Conservation (phyloP, 2,797 vertebrate species). For the Aulostomus chinensis region DNA sequence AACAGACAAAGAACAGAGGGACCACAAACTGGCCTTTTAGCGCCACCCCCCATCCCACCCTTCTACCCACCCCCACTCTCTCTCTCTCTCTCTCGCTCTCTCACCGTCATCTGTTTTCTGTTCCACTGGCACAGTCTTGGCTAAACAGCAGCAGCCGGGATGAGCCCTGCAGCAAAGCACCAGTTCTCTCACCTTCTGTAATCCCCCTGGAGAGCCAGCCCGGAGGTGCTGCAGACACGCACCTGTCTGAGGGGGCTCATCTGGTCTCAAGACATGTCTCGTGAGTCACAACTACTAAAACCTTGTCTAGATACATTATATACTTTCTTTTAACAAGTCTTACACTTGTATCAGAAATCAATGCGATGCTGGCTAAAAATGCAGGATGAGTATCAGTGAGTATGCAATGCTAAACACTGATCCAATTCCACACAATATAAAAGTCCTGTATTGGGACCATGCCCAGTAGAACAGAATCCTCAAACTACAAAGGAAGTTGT, state of each 20-base stretch:
- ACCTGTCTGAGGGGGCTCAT: slow-evolving; percentile 62
- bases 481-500: too few species aligned
- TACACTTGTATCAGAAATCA: too few species aligned
- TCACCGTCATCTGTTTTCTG: slow-evolving; percentile 76
- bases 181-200: slow-evolving; percentile 67
- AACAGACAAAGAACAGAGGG: slow-evolving; percentile 69
- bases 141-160: slow-evolving; percentile 72
- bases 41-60: slow-evolving; percentile 5
- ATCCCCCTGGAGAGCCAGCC: slow-evolving; percentile 55
- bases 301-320: too few species aligned
- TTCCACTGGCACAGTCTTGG: slow-evolving; percentile 66
- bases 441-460: too few species aligned
- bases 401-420: too few species aligned
- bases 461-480: too few species aligned
- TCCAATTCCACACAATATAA: too few species aligned
- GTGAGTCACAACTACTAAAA: too few species aligned
- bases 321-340: too few species aligned
- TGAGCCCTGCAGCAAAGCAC: slow-evolving; percentile 45
- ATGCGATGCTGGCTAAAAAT: too few species aligned
- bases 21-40: slow-evolving; percentile 51
- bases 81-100: not conserved
- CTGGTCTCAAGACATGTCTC: too few species aligned
- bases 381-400: too few species aligned
- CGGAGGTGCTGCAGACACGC: slow-evolving; percentile 66
- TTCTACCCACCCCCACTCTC: not conserved